Evolutionary conservation across 2,797 vertebrate species (phyloP).

Genomic region (Geotrypetes seraphini): DNA sequence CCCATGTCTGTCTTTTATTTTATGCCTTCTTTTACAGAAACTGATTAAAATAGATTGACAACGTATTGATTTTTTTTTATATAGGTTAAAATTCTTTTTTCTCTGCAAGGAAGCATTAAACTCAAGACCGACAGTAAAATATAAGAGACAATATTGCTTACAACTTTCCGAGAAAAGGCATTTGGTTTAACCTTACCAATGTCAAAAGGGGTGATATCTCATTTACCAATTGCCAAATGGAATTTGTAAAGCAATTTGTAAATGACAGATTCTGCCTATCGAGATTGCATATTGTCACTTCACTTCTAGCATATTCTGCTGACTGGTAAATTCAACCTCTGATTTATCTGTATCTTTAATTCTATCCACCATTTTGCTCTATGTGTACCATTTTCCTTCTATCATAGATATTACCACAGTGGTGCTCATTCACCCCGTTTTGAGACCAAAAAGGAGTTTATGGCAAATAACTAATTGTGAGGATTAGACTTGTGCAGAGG

Average conservation of each 20-base stretch:
- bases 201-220: constrained; percentile 33
- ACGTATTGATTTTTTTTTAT: background rate
- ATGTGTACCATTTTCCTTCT: no score
- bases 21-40: background rate
- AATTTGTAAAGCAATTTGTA: constrained; percentile 44
- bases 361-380: no score
- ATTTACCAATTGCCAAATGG: constrained; percentile 34
- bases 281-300: constrained; percentile 13
- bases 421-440: no score
- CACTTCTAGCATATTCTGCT: background rate
- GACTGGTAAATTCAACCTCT: background rate
- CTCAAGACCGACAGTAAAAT: constrained; percentile 11
- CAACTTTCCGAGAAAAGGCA: constrained; percentile 1
- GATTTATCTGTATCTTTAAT: background rate
- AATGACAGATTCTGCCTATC: constrained; percentile 13
- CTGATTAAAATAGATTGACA: background rate
- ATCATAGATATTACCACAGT: no score
- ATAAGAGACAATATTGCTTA: constrained; percentile 3
- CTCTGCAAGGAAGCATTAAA: background rate
- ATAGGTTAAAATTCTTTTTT: background rate
- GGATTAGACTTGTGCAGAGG: no score
- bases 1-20: background rate
- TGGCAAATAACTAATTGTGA: no score
- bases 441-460: no score
- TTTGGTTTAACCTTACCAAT: constrained; percentile 24